Base-by-base conservation (phyloP, 2,113 vertebrate genomes). In the Sceloporus undulatus region DNA sequence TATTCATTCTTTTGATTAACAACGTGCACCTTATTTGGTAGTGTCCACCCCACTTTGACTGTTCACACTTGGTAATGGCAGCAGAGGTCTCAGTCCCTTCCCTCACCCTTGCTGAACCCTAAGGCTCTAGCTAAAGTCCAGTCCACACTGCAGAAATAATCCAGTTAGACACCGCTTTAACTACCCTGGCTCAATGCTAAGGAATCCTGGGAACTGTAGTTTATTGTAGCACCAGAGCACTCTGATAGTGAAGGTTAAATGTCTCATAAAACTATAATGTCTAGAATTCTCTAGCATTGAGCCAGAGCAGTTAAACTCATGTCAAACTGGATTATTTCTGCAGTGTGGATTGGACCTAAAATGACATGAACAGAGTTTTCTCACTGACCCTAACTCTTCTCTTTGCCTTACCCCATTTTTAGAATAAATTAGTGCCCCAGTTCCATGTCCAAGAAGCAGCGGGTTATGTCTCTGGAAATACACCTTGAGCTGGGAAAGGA, bases 401-500 rank as follows among this genome's bases (percentile, higher is more conserved):
- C 16, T 59, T 34, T 6, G 13, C 13, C 48, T 38, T 10, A 18
- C 34, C 77, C 23, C 62, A 66, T 27, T 19, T n/a, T 66, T 83
- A 73, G 38, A 76, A 77, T 83, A 23, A 73, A 48, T 78, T 79
- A 74, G 90, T 1, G n/a, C 34, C 66, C 52, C 52, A 70, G 73
- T 40, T n/a, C 52, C 7, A 23, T 68, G 62, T 74, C 79, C 81
- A 85, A 48, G 77, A 59, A 85, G 80, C 68, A 65, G 74, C 34
- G 59, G 48, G 42, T 66, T 81, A 4, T 62, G 7, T 76, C n/a
- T 54, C 8, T 34, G 71, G 62, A 76, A 82, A 82, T 21, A 38
- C 2, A 93, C 54, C 11, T 9, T 85, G 86, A 89, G 89, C 86
- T 81, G 71, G 91, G 70, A 48, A 27, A 70, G 66, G 48, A 48